Evolutionary conservation across 2,113 vertebrate species (phyloP), one percentile per base, ranked within the genome.

Genomic region (Scatophagus argus): DNA sequence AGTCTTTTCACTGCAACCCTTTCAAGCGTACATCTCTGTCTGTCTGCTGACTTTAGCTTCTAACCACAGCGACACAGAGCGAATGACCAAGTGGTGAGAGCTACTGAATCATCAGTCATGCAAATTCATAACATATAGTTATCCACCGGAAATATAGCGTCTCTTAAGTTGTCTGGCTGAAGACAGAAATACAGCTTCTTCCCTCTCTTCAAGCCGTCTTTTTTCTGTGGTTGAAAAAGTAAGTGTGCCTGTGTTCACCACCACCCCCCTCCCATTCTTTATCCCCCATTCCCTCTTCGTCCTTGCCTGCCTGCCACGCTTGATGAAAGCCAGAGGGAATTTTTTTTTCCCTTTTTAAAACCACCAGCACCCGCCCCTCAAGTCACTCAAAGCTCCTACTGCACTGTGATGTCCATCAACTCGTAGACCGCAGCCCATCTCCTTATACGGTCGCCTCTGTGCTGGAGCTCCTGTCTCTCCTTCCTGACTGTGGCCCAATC

Each of bases 261-360:
- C n/a, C n/a, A n/a, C 64, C 8, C 25, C 32, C 12, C 23, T 8
- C 44, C 46, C 4, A 8, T 9, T 23, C 23, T 62, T 29, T 25
- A 14, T 44, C 43, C 43, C 52, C 43, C 38, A 54, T 58, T 21
- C 73, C 52, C 77, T 59, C 69, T 51, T 46, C 65, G 38, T 75
- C 66, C 64, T 71, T 59, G 66, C 82, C 82, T 59, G 66, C 82
- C 82, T 77, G 77, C 90, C 83, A 87, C 38, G 43, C 88, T 88
- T 91, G 91, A 93, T 88, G 83, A 82, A 93, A 91, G 84, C 89
- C 91, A 93, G 90, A 87, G 78, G 73, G 56, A 41, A 59, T 66
- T 39, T 49, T 34, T 46, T 56, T 6, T 7, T 0, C 14, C 41
- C 39, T 14, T 63, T 61, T 75, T 44, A 76, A 87, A 89, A 74